A percentile compares a stretch with the other conserved stretches of the same genome.
phyloP scores from a whole-genome alignment of 2,888 invertebrate genomes.

The Dynastes grantii region DNA sequence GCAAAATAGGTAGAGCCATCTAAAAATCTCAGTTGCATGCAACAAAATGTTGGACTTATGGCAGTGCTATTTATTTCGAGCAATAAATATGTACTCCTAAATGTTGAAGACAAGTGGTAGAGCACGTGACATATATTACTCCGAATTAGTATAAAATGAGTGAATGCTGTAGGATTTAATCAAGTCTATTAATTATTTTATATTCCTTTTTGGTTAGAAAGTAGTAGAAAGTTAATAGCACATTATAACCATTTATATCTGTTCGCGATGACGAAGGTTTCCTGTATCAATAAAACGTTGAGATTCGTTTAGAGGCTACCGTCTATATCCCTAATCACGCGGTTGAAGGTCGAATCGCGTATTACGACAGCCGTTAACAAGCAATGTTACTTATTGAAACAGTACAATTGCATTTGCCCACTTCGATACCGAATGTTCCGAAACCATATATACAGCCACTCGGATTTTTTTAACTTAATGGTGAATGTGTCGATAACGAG shows the following conservation, averaged over 20 bases:
- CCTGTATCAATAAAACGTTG: constrained; percentile 12
- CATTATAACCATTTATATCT: background rate
- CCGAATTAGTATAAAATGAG: too few species aligned
- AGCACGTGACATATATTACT: too few species aligned
- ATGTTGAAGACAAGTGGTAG: too few species aligned
- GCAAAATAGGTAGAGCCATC: too few species aligned
- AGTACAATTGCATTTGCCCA: constrained; percentile 52
- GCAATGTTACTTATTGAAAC: constrained; percentile 55
- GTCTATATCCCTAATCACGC: constrained; percentile 25
- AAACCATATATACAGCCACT: constrained; percentile 40
- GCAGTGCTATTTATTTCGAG: too few species aligned
- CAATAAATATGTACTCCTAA: too few species aligned
- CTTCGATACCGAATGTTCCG: constrained; percentile 42
- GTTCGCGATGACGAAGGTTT: background rate
- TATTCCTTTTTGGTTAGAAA: too few species aligned
- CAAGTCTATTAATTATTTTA: too few species aligned
- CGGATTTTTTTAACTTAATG: constrained; percentile 30
- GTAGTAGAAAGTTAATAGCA: background rate
- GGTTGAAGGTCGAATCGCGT: constrained; percentile 40
- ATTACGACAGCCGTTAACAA: constrained; percentile 51
- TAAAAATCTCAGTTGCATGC: too few species aligned
- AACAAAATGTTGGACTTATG: too few species aligned
- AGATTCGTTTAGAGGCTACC: constrained; percentile 12
- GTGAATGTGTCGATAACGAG: constrained; percentile 46
- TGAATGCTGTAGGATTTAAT: too few species aligned